Percentiles rank a stretch among this genome's conserved stretches.
These are phyloP conservation scores for Cyanoramphus novaezelandiae DNA, from an alignment of 2,113 vertebrate genomes.

Conservation along the genomic window DNA sequence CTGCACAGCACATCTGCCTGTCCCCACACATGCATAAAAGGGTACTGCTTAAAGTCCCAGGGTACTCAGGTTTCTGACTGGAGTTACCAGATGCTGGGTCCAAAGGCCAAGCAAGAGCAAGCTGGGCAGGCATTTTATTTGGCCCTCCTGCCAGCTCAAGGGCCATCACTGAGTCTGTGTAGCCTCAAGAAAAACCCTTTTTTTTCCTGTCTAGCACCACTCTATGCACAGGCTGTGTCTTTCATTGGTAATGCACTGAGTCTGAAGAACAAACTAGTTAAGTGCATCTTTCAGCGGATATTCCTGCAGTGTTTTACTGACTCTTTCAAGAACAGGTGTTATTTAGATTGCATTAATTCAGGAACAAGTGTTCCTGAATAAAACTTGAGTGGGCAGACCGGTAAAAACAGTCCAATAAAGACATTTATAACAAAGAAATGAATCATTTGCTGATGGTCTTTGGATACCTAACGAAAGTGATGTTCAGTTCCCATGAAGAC, in stretches of 20 bases:
- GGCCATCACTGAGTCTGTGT: background rate
- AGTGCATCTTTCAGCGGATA: background rate
- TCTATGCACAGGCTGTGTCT: background rate
- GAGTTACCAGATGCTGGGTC: background rate
- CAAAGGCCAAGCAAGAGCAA: background rate
- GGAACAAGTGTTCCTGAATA: background rate
- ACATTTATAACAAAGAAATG: background rate
- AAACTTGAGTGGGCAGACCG: background rate
- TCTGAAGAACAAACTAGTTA: background rate
- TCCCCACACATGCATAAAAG: background rate
- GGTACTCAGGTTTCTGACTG: background rate
- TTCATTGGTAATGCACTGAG: background rate
- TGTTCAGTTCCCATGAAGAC: background rate
- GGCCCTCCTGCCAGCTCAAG: background rate
- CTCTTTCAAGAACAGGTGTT: background rate
- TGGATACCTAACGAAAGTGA: background rate
- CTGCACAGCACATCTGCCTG: background rate
- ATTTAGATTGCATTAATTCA: background rate
- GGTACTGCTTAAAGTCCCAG: background rate
- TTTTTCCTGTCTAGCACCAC: background rate
- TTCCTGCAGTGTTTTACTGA: background rate
- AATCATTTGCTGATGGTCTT: background rate
- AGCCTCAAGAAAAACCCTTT: background rate
- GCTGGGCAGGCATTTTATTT: background rate
- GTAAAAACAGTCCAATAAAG: background rate